Evolutionary conservation across 1,140 invertebrate genomes (phyloP).

Genomic region (Adoxophyes honmai): DNA sequence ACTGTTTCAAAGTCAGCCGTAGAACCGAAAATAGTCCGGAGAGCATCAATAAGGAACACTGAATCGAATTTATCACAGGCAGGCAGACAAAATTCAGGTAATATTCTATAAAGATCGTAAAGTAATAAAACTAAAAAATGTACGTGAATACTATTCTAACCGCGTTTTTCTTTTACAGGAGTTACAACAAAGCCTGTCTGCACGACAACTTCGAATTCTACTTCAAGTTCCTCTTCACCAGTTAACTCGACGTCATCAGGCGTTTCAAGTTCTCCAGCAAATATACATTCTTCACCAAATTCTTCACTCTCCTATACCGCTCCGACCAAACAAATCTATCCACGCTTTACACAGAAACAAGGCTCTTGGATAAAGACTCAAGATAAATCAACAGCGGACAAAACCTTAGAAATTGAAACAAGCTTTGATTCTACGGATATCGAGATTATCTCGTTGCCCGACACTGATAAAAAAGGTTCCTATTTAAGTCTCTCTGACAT

Average conservation of each 20-base stretch:
- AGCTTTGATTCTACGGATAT: conserved; percentile 31
- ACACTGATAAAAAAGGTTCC: conserved; percentile 36
- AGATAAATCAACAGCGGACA: conserved; percentile 13
- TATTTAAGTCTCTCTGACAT: conserved; percentile 64
- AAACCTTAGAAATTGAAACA: conserved; percentile 23
- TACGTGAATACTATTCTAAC: neutral
- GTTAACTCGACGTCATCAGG: neutral
- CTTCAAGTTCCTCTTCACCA: neutral
- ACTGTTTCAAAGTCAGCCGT: conserved; percentile 46
- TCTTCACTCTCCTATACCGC: neutral
- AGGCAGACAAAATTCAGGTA: conserved; percentile 45
- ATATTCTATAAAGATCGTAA: neutral
- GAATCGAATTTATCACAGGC: conserved; percentile 19
- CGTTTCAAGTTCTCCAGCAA: conserved; percentile 13
- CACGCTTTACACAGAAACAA: neutral
- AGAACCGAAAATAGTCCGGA: conserved; percentile 21
- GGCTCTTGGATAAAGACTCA: neutral
- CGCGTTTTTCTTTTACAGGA: conserved; percentile 21
- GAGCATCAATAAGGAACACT: neutral
- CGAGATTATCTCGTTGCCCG: conserved; percentile 26
- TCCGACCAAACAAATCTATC: neutral
- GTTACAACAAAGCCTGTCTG: conserved; percentile 18
- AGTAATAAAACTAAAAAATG: no score
- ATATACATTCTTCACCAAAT: conserved; percentile 3
- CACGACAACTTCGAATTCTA: neutral